Evolutionary conservation across 2,888 invertebrate species (phyloP), one percentile per base, ranked within the genome.

Genomic region (Melanotus villosus): DNA sequence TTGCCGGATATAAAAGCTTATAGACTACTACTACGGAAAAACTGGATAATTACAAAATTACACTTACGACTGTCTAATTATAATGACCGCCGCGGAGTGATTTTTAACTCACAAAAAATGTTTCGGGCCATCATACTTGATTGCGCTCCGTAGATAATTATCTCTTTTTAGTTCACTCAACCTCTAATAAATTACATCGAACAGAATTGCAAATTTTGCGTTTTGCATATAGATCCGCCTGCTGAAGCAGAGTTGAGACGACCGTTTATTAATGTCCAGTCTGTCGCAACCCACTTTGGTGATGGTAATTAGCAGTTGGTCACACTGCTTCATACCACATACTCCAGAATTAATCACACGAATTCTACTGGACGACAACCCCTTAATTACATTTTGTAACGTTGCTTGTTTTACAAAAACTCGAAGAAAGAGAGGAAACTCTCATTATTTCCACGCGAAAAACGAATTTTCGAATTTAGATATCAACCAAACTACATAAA

Each of bases 261-360:
- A 58, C 66, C 70, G 66, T 66, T 77, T 76, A 78, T 76, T 78
- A 74, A 75, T 76, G 72, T 71, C 73, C 76, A 76, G 72, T 72
- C 75, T 70, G 71, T 72, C 75, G 71, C 74, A 75, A 74, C 71
- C 74, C 75, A 74, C 75, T 73, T 71, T 65, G 70, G 70, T 70
- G 69, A 75, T 73, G 69, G 76, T 75, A 75, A 73, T 76, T 74
- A 77, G 76, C 71, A 75, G 76, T 72, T 71, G 71, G 70, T 73
- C 73, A 65, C 70, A 62, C 65, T 63, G 70, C 62, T 70, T 63
- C 58, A 59, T 70, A 66, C 70, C 63, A 62, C 70, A 70, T 62
- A 66, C 66, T 70, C 56, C 63, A 58, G 65, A 70, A 70, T 70
- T 70, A 70, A 70, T 70, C 66, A 63, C 66, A 66, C 54, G 45